Conservation (phyloP, 2,888 invertebrate genomes). For the Melanchra persicariae region DNA sequence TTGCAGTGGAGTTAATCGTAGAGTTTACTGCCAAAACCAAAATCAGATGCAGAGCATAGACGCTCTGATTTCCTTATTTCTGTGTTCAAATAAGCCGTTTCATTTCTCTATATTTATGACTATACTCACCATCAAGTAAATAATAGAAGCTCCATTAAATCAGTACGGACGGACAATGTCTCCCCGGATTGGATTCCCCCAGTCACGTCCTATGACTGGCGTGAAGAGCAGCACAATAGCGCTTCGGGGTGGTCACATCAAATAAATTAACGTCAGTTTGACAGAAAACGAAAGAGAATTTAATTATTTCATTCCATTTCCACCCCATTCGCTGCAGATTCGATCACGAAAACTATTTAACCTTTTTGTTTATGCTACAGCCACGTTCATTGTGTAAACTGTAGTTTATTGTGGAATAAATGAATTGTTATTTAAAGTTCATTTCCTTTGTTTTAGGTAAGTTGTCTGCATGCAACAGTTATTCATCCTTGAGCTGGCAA, state of each 20-base stretch:
- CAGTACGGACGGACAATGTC: slow-evolving; percentile 79
- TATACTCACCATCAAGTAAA: slow-evolving; percentile 58
- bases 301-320: slow-evolving; percentile 78
- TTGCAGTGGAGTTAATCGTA: not conserved
- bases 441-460: slow-evolving; percentile 86
- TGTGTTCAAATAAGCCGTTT: slow-evolving; percentile 20
- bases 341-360: slow-evolving; percentile 59
- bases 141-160: slow-evolving; percentile 80
- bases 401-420: slow-evolving; percentile 27
- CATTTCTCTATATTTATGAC: slow-evolving; percentile 7
- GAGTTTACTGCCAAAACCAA: not conserved
- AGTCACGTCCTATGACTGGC: slow-evolving; percentile 82
- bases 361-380: slow-evolving; percentile 50
- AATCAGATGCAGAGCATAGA: not conserved
- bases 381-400: slow-evolving; percentile 48
- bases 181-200: slow-evolving; percentile 78
- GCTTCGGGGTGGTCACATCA: slow-evolving; percentile 81
- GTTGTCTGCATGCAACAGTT: slow-evolving; percentile 66
- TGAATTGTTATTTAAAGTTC: slow-evolving; percentile 52
- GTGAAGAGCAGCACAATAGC: slow-evolving; percentile 83
- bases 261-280: slow-evolving; percentile 81
- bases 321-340: slow-evolving; percentile 66
- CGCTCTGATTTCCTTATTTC: not conserved
- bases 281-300: slow-evolving; percentile 78
- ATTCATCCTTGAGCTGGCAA: slow-evolving; percentile 70